Evolutionary conservation across 2,113 vertebrate species (phyloP).

Genomic region (Perca flavescens): DNA sequence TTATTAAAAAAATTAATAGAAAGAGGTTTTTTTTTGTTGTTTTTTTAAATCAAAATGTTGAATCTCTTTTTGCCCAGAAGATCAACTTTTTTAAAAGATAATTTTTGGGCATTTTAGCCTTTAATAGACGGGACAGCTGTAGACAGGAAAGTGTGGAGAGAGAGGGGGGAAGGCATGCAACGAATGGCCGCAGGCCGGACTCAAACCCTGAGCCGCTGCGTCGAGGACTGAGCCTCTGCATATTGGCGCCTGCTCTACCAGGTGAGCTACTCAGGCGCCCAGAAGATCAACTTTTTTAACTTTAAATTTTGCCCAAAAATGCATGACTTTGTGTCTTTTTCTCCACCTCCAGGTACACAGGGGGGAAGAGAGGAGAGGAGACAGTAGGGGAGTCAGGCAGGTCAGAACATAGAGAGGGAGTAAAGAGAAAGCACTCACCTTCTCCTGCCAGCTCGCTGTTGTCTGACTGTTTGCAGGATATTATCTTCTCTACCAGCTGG

Average conservation of each 20-base stretch:
- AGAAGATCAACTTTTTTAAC: no score
- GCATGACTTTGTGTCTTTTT: not conserved
- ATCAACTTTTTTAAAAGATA: no score
- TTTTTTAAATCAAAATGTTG: not conserved
- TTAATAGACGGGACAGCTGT: no score
- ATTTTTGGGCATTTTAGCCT: no score
- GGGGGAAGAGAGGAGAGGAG: not conserved
- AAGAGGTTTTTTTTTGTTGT: not conserved
- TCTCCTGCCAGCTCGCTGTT: constrained; percentile 95
- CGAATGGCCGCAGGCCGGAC: no score
- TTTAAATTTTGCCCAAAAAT: not conserved
- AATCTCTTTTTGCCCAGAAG: not conserved
- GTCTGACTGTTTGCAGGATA: constrained; percentile 97
- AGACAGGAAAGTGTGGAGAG: no score
- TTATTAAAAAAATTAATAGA: not conserved
- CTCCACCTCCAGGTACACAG: not conserved
- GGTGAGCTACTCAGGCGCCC: no score
- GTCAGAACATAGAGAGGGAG: constrained; percentile 2
- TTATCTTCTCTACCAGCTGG: constrained; percentile 99
- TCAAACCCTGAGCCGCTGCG: no score
- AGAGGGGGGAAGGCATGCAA: no score
- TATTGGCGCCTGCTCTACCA: no score
- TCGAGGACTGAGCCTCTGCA: no score
- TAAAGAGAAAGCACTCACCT: constrained; percentile 84
- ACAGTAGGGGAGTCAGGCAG: not conserved